Evolutionary conservation across 2,888 invertebrate genomes (phyloP), one percentile per base, ranked within the genome.

Genomic region (Lochmaea capreae): DNA sequence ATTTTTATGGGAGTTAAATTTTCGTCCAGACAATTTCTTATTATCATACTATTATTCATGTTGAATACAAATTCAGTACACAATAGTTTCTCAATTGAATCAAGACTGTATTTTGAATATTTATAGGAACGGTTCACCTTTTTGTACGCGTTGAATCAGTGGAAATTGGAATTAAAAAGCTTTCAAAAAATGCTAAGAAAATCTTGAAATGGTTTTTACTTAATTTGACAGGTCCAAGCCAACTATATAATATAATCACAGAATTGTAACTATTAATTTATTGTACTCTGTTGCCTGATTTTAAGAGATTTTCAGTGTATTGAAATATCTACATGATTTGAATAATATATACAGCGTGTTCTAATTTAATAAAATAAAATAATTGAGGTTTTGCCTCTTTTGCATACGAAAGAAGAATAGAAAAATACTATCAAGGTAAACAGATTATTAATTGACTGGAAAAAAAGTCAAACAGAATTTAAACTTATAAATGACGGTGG

Each of bases 1-100:
- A 81, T 80, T 80, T 81, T 81, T 65, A 80, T 78, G 52, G 78
- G 77, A 46, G 76, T 73, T 46, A 76, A 66, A 57, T 77, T 72
- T 66, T 79, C 72, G 72, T 76, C 78, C 43, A 75, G 74, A 76
- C 75, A 78, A 67, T 76, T 76, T 63, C 81, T 77, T 58, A 79
- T 75, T 67, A 79, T 79, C 54, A 80, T 59, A 71, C 78, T 76
- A 65, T 79, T 76, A 72, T 78, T 77, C 79, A 80, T 81, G 74
- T 67, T 73, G 58, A 46, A 22, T 39, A 58, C n/a, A 54, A 54
- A 54, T 42, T 62, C 33, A 46, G 8, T 43, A 43, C 22, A 14
- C 22, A 16, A 33, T 14, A 57, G 14, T 39, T 65, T 65, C 43
- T 66, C 14, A 52, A 22, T 68, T 18, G 62, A 26, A 59, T 18